Evolutionary conservation across 1,140 invertebrate species (phyloP), one percentile per base, ranked within the genome.

Genomic region (Venustaconcha ellipsiformis): DNA sequence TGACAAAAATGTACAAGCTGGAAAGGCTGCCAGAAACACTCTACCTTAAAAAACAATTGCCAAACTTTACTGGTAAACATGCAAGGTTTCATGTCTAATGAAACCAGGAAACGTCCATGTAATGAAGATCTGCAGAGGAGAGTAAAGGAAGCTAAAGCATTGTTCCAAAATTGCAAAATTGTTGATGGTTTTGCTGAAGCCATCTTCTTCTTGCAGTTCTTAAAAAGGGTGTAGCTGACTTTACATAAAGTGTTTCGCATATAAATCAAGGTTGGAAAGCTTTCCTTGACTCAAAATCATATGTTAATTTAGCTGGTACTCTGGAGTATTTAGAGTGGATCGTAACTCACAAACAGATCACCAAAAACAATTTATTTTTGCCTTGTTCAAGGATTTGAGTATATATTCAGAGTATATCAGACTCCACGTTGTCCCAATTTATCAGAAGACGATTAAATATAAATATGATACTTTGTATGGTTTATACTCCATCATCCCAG

Each of bases 401-500:
- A 79, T 48, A 26, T 79, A 23, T 79, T 78, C 57, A 59, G 71
- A 57, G 77, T 80, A 3, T 66, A 81, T 14, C 60, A 65, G 23
- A 66, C 79, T 18, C 30, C 84, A 14, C 56, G 71, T 6, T 64
- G 73, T 8, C 72, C 70, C 1, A 62, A 67, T 6, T 70, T 48
- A 55, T 37, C 60, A 64, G 57, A 71, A 14, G 58, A 82, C 58
- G 66, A 70, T 30, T 70, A 76, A 17, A 14, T 56, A 26, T n/a
- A 70, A 72, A 68, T 84, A 57, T 75, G 59, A 78, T n/a, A 71
- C 23, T 15, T 84, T 83, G 67, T 85, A 83, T 79, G 84, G 84
- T 17, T 71, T 85, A 13, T 65, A 74, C 26, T 63, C 57, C 12
- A 23, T 26, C 2, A 56, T 26, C 1, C 80, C 70, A 30, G 68